Evolutionary conservation across 2,888 invertebrate species (phyloP).

Genomic region (Hirtodrosophila duncani): DNA sequence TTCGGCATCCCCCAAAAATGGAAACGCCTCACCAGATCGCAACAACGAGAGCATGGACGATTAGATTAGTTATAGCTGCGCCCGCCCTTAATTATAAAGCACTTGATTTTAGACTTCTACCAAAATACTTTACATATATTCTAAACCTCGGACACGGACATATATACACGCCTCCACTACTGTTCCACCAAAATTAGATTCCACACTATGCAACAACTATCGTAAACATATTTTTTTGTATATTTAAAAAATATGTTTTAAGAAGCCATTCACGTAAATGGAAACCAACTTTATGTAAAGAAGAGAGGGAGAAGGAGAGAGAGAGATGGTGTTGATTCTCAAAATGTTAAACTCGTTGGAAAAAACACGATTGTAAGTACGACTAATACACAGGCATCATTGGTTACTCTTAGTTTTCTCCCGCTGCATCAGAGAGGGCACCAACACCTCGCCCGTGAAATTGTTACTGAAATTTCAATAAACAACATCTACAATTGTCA

Average conservation of each 20-base stretch:
- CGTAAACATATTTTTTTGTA: slow-evolving; percentile 53
- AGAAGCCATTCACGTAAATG: slow-evolving; percentile 13
- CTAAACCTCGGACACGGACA: too few relatives aligned
- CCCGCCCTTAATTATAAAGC: slow-evolving; percentile 57
- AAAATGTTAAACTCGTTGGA: too few relatives aligned
- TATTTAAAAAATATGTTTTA: slow-evolving; percentile 51
- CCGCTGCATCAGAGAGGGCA: too few relatives aligned
- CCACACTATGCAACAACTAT: slow-evolving; percentile 30
- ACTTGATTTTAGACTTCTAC: slow-evolving; percentile 65
- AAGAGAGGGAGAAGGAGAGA: too few relatives aligned
- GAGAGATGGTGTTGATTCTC: too few relatives aligned
- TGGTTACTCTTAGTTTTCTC: too few relatives aligned
- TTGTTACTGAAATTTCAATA: background rate
- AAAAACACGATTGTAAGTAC: too few relatives aligned
- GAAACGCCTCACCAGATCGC: slow-evolving; percentile 79
- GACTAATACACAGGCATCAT: too few relatives aligned
- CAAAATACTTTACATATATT: slow-evolving; percentile 48
- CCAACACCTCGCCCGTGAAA: background rate
- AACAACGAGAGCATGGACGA: slow-evolving; percentile 79
- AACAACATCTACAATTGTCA: slow-evolving; percentile 27
- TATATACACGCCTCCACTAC: slow-evolving; percentile 40
- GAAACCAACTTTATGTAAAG: too few relatives aligned
- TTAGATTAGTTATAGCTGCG: slow-evolving; percentile 73
- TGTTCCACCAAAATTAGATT: slow-evolving; percentile 8
- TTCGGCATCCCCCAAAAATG: slow-evolving; percentile 79